Conservation (phyloP, 2,797 vertebrate genomes). For the Hemibagrus guttatus region DNA sequence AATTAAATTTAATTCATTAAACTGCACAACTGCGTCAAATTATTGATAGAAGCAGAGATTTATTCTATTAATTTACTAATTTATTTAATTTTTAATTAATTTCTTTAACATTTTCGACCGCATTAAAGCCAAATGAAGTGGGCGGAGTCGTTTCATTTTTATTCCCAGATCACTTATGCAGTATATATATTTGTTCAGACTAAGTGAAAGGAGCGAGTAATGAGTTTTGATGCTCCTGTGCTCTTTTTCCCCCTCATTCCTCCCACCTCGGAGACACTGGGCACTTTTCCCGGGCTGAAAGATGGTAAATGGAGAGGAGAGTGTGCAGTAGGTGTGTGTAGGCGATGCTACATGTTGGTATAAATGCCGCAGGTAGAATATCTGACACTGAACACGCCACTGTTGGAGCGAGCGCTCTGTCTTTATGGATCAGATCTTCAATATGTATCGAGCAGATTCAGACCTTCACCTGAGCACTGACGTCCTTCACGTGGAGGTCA, state of each 20-base stretch:
- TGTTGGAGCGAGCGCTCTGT: slow-evolving; percentile 27
- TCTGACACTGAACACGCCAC: slow-evolving; percentile 18
- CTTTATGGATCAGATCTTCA: slow-evolving; percentile 63
- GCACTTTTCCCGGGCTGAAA: not conserved
- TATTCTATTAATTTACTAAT: no score
- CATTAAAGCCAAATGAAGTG: not conserved
- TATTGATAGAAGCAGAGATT: not conserved
- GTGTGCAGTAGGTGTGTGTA: slow-evolving; percentile 1
- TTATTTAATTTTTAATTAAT: no score
- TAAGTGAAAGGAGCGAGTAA: slow-evolving; percentile 46
- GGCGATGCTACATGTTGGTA: not conserved
- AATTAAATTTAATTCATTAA: not conserved
- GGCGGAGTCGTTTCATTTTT: not conserved
- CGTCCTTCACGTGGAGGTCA: slow-evolving; percentile 56
- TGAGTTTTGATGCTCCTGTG: slow-evolving; percentile 30
- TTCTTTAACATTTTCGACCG: no score
- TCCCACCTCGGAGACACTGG: not conserved
- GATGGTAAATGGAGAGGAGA: not conserved
- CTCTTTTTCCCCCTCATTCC: not conserved
- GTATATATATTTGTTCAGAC: not conserved
- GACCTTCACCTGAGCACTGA: slow-evolving; percentile 45
- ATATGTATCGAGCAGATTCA: slow-evolving; percentile 57
- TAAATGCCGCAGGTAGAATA: not conserved
- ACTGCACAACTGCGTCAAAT: not conserved
- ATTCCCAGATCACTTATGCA: not conserved